Conservation (phyloP, 2,888 invertebrate genomes). For the Papilio demoleus region DNA sequence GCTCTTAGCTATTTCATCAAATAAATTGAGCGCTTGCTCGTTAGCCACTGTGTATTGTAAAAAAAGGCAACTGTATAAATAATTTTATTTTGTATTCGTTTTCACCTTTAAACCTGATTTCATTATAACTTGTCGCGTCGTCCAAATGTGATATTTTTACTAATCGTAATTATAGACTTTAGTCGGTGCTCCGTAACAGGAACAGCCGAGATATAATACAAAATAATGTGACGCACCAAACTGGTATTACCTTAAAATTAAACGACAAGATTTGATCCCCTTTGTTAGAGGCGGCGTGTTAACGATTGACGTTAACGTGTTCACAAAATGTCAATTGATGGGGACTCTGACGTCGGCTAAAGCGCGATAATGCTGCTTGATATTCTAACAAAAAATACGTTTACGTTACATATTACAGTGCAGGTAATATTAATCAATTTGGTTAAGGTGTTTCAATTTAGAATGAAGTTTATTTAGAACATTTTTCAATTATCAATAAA, state of each 20-base stretch:
- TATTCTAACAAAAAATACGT: constrained; percentile 25
- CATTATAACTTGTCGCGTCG: neutral
- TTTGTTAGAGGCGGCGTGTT: constrained; percentile 35
- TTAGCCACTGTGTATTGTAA: too few species aligned
- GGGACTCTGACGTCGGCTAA: constrained; percentile 10
- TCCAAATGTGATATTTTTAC: neutral
- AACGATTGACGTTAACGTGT: constrained; percentile 33
- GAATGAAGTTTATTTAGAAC: neutral
- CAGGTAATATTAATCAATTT: neutral
- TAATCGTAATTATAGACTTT: neutral
- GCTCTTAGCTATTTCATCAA: too few species aligned
- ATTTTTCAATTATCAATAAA: too few species aligned
- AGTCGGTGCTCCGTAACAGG: neutral
- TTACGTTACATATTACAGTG: neutral
- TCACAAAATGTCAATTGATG: constrained; percentile 36
- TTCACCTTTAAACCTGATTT: too few species aligned
- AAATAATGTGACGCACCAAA: constrained; percentile 26
- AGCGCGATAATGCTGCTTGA: constrained; percentile 19
- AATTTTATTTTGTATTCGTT: too few species aligned
- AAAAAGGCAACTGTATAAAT: too few species aligned
- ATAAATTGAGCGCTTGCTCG: too few species aligned
- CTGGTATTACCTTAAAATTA: constrained; percentile 35
- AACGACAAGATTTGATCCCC: constrained; percentile 38
- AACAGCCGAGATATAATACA: constrained; percentile 15
- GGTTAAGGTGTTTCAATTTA: neutral